Evolutionary conservation across 2,888 invertebrate genomes (phyloP).

Genomic region (Fragum whitleyi): DNA sequence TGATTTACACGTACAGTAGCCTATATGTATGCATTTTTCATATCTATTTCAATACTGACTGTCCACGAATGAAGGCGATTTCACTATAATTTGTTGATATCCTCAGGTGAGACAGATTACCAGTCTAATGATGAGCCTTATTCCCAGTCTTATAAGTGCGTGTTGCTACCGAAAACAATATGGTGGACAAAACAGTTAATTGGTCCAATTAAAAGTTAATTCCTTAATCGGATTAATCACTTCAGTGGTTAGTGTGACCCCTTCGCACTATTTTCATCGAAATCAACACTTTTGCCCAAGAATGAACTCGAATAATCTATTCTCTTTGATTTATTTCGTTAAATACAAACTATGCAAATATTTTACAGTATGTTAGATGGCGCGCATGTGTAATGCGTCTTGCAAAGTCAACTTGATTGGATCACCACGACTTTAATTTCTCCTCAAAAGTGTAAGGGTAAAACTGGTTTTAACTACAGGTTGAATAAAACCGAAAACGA

Average conservation of each 20-base stretch:
- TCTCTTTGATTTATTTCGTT: not conserved
- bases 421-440: too few relatives aligned
- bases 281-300: not conserved
- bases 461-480: too few relatives aligned
- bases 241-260: not conserved
- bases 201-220: not conserved
- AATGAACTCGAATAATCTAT: not conserved
- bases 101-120: too few relatives aligned
- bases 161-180: conserved; percentile 30
- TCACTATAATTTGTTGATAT: too few relatives aligned
- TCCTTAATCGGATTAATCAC: conserved; percentile 9
- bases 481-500: too few relatives aligned
- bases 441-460: too few relatives aligned
- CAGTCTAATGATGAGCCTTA: too few relatives aligned
- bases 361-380: not conserved
- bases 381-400: not conserved
- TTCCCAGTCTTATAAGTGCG: not conserved
- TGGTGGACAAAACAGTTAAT: not conserved
- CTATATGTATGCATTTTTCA: too few relatives aligned
- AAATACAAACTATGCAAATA: not conserved
- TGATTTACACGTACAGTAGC: too few relatives aligned
- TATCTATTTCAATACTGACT: too few relatives aligned
- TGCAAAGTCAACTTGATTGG: too few relatives aligned
- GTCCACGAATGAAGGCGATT: too few relatives aligned
- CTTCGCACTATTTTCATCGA: not conserved